Conservation (phyloP, 2,888 invertebrate genomes). For the Protonemura montana region DNA sequence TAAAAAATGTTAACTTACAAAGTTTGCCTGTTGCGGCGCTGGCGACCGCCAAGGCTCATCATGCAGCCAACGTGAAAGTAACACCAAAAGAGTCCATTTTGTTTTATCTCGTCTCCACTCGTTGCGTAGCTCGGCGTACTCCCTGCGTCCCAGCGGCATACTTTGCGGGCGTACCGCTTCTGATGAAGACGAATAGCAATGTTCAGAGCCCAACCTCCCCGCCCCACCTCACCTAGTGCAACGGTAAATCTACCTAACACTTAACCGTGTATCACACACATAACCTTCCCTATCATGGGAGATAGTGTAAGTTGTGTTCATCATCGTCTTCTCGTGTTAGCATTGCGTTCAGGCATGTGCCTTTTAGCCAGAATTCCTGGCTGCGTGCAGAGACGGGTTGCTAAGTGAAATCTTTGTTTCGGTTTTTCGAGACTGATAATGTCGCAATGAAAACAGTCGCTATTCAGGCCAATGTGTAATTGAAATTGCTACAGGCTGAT, state of each 20-base stretch:
- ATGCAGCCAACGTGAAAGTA: neutral
- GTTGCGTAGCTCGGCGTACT: neutral
- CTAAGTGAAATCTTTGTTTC: too few relatives aligned
- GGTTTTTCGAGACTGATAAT: too few relatives aligned
- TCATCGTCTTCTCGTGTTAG: neutral
- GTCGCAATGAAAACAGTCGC: too few relatives aligned
- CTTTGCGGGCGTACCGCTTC: neutral
- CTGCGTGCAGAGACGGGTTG: too few relatives aligned
- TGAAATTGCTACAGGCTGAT: too few relatives aligned
- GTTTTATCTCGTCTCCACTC: slow-evolving; percentile 3
- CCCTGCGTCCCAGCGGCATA: slow-evolving; percentile 26
- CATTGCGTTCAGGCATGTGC: too few relatives aligned
- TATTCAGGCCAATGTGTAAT: too few relatives aligned
- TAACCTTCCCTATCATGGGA: neutral
- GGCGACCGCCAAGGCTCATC: neutral
- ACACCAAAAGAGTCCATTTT: neutral
- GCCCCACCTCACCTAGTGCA: neutral
- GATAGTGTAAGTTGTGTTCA: neutral
- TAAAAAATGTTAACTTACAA: neutral
- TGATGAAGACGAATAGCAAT: slow-evolving; percentile 34
- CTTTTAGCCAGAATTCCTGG: too few relatives aligned
- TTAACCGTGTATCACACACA: neutral
- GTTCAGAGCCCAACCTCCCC: neutral
- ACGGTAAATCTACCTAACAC: slow-evolving; percentile 7
- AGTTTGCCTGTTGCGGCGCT: neutral